These are phyloP conservation scores for Erebia ligea DNA, from an alignment of 2,888 invertebrate species.

Conservation along the genomic window DNA sequence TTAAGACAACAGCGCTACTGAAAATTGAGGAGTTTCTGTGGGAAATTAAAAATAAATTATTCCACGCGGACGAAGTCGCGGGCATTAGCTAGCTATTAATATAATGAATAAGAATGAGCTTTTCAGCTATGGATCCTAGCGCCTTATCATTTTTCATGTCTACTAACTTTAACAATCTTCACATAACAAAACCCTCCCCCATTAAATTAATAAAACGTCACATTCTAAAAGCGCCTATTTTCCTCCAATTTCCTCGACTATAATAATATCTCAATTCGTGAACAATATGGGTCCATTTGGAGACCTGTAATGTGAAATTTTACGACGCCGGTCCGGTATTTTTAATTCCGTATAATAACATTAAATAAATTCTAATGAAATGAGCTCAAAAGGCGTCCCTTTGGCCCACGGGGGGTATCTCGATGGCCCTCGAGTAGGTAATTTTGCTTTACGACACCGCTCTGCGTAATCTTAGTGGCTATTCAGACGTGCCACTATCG, in stretches of 20 bases:
- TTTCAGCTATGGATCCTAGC: too few species aligned
- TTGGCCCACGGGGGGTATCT: constrained; percentile 38
- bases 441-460: constrained; percentile 45
- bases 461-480: constrained; percentile 36
- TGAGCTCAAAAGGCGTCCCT: constrained; percentile 32
- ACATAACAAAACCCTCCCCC: neutral
- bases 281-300: constrained; percentile 28
- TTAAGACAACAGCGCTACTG: too few species aligned
- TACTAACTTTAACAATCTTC: too few species aligned
- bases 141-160: too few species aligned
- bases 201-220: constrained; percentile 7
- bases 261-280: constrained; percentile 27
- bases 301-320: constrained; percentile 25
- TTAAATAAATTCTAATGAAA: constrained; percentile 42
- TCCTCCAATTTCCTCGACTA: constrained; percentile 11
- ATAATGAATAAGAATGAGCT: too few species aligned
- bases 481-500: neutral
- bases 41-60: too few species aligned
- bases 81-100: too few species aligned
- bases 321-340: constrained; percentile 27
- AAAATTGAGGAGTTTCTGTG: too few species aligned
- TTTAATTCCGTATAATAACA: constrained; percentile 36
- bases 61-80: too few species aligned
- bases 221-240: constrained; percentile 11
- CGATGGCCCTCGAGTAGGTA: constrained; percentile 41